These are phyloP conservation scores for Globodera ellingtonae DNA, from an alignment of 1,140 invertebrate species.

Conservation along the genomic window DNA sequence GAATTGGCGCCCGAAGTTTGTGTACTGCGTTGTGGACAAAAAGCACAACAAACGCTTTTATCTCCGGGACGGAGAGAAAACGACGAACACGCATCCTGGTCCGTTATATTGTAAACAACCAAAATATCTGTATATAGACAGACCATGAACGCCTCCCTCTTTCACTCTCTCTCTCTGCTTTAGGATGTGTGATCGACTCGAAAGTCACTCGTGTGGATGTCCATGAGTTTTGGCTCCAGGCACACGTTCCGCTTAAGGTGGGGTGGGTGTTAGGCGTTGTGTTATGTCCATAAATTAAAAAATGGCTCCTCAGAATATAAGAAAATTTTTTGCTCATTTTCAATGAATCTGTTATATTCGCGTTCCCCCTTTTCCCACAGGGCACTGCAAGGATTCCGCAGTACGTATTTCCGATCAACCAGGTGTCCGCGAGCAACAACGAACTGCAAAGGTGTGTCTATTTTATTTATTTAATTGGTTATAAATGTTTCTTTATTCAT, in stretches of 20 bases:
- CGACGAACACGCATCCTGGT: constrained; percentile 26
- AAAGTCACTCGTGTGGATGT: constrained; percentile 28
- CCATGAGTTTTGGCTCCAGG: constrained; percentile 33
- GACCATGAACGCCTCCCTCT: no score
- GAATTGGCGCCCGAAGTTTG: constrained; percentile 31
- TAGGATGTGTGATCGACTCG: constrained; percentile 21
- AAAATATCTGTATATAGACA: no score
- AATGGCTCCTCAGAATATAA: no score
- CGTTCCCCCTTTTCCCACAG: constrained; percentile 3
- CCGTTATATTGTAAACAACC: no score
- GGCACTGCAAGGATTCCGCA: constrained; percentile 42
- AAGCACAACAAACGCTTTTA: constrained; percentile 45
- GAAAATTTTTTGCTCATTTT: no score
- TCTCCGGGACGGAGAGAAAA: not conserved
- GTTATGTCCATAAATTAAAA: not conserved
- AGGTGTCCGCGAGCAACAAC: constrained; percentile 24
- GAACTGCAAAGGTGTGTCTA: constrained; percentile 24
- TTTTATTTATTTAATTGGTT: not conserved
- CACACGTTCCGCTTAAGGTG: constrained; percentile 14
- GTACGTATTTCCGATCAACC: constrained; percentile 35
- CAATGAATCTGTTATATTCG: not conserved
- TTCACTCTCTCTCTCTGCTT: not conserved
- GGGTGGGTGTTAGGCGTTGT: no score
- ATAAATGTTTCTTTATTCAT: not conserved
- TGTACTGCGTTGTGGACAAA: constrained; percentile 36